These are phyloP conservation scores for Pao palembangensis DNA, from an alignment of 2,113 vertebrate genomes.

Conservation along the genomic window DNA sequence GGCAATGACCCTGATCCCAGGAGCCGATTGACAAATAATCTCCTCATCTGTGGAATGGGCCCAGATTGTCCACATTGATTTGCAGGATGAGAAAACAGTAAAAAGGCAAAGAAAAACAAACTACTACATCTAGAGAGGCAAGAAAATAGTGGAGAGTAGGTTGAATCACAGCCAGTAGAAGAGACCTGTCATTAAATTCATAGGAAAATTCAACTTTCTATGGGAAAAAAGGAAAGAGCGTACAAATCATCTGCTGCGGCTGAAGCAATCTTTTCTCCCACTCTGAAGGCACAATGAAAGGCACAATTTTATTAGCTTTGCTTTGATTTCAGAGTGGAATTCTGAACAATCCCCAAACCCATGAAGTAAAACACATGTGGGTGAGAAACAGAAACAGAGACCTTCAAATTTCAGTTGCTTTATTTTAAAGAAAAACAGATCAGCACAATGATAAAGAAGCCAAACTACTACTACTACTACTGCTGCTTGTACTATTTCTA, in stretches of 20 bases:
- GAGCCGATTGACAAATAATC: constrained; percentile 43
- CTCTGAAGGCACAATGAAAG: constrained; percentile 29
- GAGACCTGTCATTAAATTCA: constrained; percentile 34
- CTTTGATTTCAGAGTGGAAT: constrained; percentile 44
- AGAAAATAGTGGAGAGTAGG: constrained; percentile 19
- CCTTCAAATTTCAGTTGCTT: no score
- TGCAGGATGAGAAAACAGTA: constrained; percentile 6
- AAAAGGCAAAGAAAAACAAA: constrained; percentile 22
- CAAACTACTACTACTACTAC: no score
- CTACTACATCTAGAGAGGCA: constrained; percentile 14
- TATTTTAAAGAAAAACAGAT: no score
- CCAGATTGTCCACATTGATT: constrained; percentile 30
- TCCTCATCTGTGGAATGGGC: constrained; percentile 26
- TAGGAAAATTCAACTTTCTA: constrained; percentile 27
- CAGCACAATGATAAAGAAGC: no score
- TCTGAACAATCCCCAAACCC: constrained; percentile 22
- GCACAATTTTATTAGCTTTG: constrained; percentile 29
- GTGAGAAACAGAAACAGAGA: not conserved
- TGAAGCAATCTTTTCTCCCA: constrained; percentile 17
- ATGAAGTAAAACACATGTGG: constrained; percentile 32
- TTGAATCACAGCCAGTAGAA: constrained; percentile 28
- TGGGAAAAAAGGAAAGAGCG: constrained; percentile 28
- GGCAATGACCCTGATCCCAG: constrained; percentile 53
- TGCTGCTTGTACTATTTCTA: no score
- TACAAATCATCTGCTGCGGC: constrained; percentile 41